phyloP scores from a whole-genome alignment of 2,113 vertebrate species.

The Bombycilla garrulus region DNA sequence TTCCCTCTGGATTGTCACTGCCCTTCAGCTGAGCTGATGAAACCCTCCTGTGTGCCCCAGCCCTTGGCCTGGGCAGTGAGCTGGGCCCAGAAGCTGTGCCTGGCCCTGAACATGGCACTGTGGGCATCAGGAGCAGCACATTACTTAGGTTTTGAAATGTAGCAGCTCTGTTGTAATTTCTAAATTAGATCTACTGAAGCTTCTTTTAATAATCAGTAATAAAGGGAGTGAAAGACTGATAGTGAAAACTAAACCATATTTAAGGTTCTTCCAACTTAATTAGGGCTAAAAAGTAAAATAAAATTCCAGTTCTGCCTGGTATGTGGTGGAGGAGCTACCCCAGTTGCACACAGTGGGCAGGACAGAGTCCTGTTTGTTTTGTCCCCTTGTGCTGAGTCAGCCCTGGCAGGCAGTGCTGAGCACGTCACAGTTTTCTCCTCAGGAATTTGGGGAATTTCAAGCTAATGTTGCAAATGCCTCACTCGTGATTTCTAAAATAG shows the following conservation, averaged over 20 bases:
- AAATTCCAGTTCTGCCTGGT: not conserved
- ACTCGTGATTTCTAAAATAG: not conserved
- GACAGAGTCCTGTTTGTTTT: not conserved
- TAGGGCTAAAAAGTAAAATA: not conserved
- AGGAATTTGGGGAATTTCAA: slow-evolving; percentile 28
- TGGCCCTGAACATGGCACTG: rapidly evolving
- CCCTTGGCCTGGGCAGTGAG: rapidly evolving
- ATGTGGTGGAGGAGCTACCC: not conserved
- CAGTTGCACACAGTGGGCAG: not conserved
- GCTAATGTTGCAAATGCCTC: not conserved
- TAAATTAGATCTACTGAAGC: not conserved
- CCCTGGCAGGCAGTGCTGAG: not conserved
- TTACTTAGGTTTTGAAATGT: not conserved
- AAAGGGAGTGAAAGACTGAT: not conserved
- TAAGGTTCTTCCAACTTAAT: not conserved
- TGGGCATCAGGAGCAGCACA: rapidly evolving
- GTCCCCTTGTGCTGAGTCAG: not conserved
- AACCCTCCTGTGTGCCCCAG: not conserved
- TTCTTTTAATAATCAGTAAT: not conserved
- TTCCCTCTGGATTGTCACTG: not conserved
- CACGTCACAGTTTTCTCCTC: not conserved
- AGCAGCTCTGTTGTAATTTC: not conserved
- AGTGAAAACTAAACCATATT: not conserved
- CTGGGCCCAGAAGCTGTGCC: not conserved
- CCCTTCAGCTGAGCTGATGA: not conserved